These are phyloP conservation scores for Stenodera caucasica DNA, from an alignment of 2,888 invertebrate species.

Conservation along the genomic window DNA sequence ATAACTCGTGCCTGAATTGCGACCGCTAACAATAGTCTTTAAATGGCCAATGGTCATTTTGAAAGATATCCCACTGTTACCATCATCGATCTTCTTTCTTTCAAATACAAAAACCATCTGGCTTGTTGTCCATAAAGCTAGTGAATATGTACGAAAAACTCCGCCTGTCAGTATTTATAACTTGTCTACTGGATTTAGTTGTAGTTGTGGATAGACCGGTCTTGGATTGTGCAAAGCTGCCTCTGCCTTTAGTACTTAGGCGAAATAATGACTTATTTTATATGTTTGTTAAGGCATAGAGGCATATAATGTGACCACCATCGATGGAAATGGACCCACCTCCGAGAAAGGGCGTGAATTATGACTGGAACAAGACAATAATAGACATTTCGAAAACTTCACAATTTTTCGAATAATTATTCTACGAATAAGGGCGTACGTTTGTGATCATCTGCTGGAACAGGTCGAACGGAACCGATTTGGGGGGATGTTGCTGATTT, in stretches of 20 bases:
- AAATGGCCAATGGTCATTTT: constrained; percentile 53
- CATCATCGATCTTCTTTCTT: constrained; percentile 48
- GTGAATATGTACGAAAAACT: constrained; percentile 13
- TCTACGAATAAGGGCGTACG: not conserved
- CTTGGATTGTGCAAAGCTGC: constrained; percentile 27
- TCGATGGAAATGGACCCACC: constrained; percentile 6
- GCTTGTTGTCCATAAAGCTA: constrained; percentile 14
- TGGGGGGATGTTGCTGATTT: not conserved
- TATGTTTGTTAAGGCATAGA: not conserved
- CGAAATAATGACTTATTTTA: constrained; percentile 29
- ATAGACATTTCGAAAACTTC: not conserved
- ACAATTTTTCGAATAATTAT: not conserved
- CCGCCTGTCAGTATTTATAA: constrained; percentile 17
- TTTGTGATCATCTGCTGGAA: constrained; percentile 1
- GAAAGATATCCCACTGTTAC: constrained; percentile 52
- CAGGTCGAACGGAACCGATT: constrained; percentile 1
- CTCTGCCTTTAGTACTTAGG: constrained; percentile 17
- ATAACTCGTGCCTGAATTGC: constrained; percentile 46
- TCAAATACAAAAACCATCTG: constrained; percentile 36
- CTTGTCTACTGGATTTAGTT: constrained; percentile 14
- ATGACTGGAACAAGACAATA: constrained; percentile 6
- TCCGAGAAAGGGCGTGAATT: constrained; percentile 5
- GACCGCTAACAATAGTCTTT: constrained; percentile 43
- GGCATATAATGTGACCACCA: constrained; percentile 4
- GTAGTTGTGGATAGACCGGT: constrained; percentile 24